Conservation (phyloP, 2,797 vertebrate genomes). For the Babyrousa celebensis region DNA sequence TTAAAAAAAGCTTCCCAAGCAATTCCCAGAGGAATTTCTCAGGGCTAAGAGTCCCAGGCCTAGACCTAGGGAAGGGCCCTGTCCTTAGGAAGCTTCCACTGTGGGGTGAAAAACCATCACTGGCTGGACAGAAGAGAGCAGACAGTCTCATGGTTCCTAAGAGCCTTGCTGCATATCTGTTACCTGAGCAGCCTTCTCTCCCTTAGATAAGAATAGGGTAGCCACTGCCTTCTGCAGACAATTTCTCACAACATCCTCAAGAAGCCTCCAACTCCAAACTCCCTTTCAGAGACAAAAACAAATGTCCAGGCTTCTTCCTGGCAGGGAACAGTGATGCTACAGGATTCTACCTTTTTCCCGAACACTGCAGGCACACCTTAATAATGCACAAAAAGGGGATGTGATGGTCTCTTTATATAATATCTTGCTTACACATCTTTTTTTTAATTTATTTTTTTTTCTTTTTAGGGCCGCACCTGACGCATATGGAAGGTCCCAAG, state of each 20-base stretch:
- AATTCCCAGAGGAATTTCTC: not conserved
- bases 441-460: no score
- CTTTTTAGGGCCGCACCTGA: no score
- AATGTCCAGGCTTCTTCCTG: not conserved
- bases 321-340: not conserved
- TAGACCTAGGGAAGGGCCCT: not conserved
- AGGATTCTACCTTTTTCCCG: not conserved
- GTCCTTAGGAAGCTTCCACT: not conserved
- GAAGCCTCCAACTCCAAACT: not conserved
- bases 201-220: not conserved
- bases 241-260: not conserved
- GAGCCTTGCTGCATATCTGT: fast-evolving
- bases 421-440: not conserved
- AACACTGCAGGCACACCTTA: not conserved
- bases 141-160: not conserved
- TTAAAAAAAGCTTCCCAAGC: not conserved
- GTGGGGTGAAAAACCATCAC: not conserved
- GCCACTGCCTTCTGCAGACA: not conserved
- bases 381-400: not conserved
- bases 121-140: not conserved
- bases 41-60: not conserved
- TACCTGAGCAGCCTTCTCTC: not conserved
- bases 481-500: no score
- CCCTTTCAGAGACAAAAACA: not conserved
- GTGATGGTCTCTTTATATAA: not conserved